Base-by-base conservation (phyloP, 2,797 vertebrate species). In the Acanthiza pusilla region DNA sequence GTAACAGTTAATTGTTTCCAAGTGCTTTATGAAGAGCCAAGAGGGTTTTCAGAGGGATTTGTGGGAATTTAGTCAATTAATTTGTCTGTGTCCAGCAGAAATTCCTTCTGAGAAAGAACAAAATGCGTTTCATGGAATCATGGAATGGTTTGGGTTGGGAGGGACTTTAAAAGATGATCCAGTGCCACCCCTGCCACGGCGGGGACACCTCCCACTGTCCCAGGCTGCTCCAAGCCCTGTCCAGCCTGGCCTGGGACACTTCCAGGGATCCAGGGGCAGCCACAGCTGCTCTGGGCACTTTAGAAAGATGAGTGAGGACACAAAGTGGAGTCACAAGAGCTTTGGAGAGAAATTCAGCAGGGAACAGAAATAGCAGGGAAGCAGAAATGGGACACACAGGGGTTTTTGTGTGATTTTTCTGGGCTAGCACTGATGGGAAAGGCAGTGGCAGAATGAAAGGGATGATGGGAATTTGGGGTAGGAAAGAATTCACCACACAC, bases 161-260 rank as follows among this genome's bases (percentile, higher is more conserved):
- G 9, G 5, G 43, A 57, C 21, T 5, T 38, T 6, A 12, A 42
- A 42, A 3, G 18, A 1, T 1, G 48, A 23, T 0, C 26, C 55
- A 68, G 27, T 16, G 2, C 6, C 53, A 58, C 3, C 8, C 25
- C 13, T 4, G 17, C 12, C 70, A 32, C 5, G 36, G 14, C 47
- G 61, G n/a, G 53, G 42, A 50, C 70, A 88, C 4, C 7, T 36
- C 0, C 47, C 25, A 16, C 5, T 3, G 0, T 19, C 26, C 70
- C 77, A 81, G 21, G 21, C 0, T 54, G 48, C 62, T 66, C 51
- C 67, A 15, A 73, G 11, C 22, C 23, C 22, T 0, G 0, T 8
- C 34, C 77, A 88, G 0, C 30, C 40, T 48, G 34, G 21, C 40
- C 26, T 23, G 10, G 70, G 40, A 0, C 48, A 68, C 3, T 15